Percentiles rank a stretch among this genome's conserved stretches.
Evolutionary conservation across 2,797 vertebrate species (phyloP).

Genomic region (Champsocephalus gunnari): DNA sequence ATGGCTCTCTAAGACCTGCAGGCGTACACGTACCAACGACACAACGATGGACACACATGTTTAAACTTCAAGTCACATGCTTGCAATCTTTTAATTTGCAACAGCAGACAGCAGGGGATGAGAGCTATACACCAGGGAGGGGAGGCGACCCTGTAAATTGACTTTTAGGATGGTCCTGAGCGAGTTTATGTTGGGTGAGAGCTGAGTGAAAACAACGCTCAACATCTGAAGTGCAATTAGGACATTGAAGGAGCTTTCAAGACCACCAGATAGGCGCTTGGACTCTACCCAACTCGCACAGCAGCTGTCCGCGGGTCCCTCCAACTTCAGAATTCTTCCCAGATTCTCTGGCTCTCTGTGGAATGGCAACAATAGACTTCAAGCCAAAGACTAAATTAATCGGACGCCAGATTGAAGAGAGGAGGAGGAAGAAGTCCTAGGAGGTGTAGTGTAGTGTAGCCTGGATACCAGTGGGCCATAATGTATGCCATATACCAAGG

Average conservation of each 20-base stretch:
- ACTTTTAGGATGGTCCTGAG: constrained; percentile 45
- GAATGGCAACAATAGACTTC: constrained; percentile 77
- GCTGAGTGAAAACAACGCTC: constrained; percentile 62
- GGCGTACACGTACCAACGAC: constrained; percentile 24
- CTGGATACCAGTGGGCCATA: constrained; percentile 52
- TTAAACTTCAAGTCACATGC: constrained; percentile 34
- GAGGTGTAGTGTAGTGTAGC: constrained; percentile 47
- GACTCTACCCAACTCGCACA: constrained; percentile 66
- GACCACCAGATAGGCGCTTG: constrained; percentile 67
- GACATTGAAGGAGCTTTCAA: constrained; percentile 69
- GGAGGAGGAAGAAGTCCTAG: constrained; percentile 50
- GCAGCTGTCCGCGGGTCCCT: constrained; percentile 82
- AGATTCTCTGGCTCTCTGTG: constrained; percentile 69
- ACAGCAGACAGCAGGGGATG: constrained; percentile 35
- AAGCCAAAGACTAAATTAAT: constrained; percentile 72
- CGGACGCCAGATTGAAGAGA: constrained; percentile 50
- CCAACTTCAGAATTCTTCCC: constrained; percentile 74
- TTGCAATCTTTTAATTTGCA: constrained; percentile 38
- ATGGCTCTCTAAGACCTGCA: constrained; percentile 31
- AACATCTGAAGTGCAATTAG: constrained; percentile 71
- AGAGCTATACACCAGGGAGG: constrained; percentile 29
- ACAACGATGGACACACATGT: constrained; percentile 31
- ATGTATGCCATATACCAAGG: constrained; percentile 39
- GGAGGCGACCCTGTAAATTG: constrained; percentile 39
- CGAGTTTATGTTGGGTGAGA: constrained; percentile 64